Conservation (phyloP, 2,888 invertebrate species). For the Ctena decussata region DNA sequence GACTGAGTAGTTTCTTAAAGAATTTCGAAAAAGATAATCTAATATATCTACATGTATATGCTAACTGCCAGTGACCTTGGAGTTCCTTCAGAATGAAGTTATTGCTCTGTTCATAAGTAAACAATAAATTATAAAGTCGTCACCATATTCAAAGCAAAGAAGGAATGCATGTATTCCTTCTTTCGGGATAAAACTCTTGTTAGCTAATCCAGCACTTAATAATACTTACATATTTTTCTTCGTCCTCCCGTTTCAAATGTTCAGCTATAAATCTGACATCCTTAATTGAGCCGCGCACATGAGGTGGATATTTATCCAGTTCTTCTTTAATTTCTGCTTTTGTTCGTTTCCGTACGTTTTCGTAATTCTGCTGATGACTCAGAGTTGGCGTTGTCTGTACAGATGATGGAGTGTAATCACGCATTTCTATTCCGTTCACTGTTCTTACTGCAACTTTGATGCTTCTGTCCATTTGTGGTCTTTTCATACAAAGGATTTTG, state of each 20-base stretch:
- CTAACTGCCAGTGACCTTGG: no score
- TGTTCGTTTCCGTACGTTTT: conserved; percentile 40
- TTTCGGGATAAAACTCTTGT: no score
- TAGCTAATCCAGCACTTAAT: no score
- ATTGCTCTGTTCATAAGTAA: no score
- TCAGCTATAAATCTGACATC: conserved; percentile 81
- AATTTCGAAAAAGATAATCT: no score
- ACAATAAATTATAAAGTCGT: no score
- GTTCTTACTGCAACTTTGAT: conserved; percentile 71
- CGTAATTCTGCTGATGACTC: neutral
- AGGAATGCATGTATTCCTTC: no score
- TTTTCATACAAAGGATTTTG: conserved; percentile 95
- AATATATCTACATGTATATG: no score
- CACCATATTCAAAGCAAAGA: no score
- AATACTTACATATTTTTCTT: conserved; percentile 77
- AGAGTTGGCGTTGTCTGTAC: neutral
- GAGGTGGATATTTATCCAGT: conserved; percentile 70
- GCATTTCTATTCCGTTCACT: conserved; percentile 81
- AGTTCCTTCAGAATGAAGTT: no score
- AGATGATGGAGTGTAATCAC: conserved; percentile 60
- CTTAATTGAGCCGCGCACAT: conserved; percentile 78
- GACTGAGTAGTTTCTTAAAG: no score
- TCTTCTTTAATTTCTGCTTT: conserved; percentile 36
- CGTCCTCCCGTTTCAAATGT: conserved; percentile 79
- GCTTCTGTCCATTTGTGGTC: conserved; percentile 89